Conservation (phyloP, 2,113 vertebrate genomes). For the Sprattus sprattus region DNA sequence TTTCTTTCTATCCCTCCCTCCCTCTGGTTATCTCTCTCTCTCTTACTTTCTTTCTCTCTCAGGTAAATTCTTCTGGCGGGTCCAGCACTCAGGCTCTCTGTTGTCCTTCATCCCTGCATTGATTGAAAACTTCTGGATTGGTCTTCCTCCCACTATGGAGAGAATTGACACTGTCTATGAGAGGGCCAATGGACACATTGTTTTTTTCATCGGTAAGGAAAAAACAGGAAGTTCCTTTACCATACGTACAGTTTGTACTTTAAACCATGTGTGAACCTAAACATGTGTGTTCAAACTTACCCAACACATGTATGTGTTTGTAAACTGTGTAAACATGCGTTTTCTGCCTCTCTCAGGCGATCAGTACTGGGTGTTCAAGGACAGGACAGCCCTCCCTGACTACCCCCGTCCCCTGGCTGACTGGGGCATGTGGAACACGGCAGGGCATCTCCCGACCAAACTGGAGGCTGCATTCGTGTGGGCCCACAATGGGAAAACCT, state of each 20-base stretch:
- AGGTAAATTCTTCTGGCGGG: conserved; percentile 74
- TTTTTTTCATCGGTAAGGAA: conserved; percentile 73
- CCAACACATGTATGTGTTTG: background rate
- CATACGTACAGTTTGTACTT: background rate
- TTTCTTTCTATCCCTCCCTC: background rate
- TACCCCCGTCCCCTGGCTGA: conserved; percentile 54
- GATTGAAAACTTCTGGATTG: conserved; percentile 72
- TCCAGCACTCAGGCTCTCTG: conserved; percentile 65
- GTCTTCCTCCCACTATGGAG: conserved; percentile 58
- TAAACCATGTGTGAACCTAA: background rate
- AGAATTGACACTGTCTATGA: conserved; percentile 70
- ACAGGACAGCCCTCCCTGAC: conserved; percentile 62
- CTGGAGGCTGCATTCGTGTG: conserved; percentile 73
- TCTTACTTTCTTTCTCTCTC: background rate
- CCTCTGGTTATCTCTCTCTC: background rate
- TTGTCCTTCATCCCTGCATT: conserved; percentile 64
- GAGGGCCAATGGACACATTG: conserved; percentile 61
- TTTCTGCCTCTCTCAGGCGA: conserved; percentile 49
- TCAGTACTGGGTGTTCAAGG: conserved; percentile 71
- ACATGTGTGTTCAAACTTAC: background rate
- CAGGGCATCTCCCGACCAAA: background rate
- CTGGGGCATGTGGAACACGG: conserved; percentile 57
- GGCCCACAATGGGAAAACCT: conserved; percentile 75
- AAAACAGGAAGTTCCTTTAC: background rate
- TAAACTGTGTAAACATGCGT: too few species aligned